A percentile compares a stretch with the other conserved stretches of the same genome.
These are phyloP conservation scores for Forbesichthys papilliferus DNA, from an alignment of 2,113 vertebrate species.

Conservation along the genomic window DNA sequence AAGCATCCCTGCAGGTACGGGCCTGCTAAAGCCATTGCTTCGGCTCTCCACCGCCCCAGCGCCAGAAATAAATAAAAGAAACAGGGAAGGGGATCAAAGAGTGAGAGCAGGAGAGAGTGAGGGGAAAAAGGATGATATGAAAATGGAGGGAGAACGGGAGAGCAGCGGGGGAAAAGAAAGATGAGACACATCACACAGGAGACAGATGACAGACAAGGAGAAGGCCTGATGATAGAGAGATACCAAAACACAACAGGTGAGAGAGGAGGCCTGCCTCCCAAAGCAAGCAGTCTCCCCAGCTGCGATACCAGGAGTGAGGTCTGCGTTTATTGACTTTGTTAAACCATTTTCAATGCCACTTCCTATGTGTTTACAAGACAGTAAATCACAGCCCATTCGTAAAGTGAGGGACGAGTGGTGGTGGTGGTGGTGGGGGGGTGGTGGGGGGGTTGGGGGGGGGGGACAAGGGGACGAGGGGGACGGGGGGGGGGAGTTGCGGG, in stretches of 20 bases:
- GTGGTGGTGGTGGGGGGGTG: background rate
- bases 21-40: constrained; percentile 80
- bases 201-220: background rate
- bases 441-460: background rate
- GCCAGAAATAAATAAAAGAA: constrained; percentile 55
- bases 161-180: constrained; percentile 1
- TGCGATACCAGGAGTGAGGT: constrained; percentile 73
- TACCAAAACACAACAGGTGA: background rate
- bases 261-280: constrained; percentile 26
- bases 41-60: constrained; percentile 62
- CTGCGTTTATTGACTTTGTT: constrained; percentile 86
- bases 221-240: background rate
- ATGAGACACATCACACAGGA: background rate
- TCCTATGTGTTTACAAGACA: constrained; percentile 83
- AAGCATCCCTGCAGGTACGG: constrained; percentile 77
- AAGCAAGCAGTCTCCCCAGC: constrained; percentile 20
- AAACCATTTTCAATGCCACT: constrained; percentile 80
- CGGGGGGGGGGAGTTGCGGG: constrained; percentile 8
- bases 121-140: constrained; percentile 18
- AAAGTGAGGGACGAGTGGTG: too few relatives aligned
- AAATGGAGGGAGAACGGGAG: constrained; percentile 14
- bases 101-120: constrained; percentile 48
- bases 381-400: constrained; percentile 74
- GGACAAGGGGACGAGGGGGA: constrained; percentile 39
- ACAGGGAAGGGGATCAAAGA: constrained; percentile 12